Evolutionary conservation across 2,113 vertebrate genomes (phyloP).

Genomic region (Eretmodus cyanostictus): DNA sequence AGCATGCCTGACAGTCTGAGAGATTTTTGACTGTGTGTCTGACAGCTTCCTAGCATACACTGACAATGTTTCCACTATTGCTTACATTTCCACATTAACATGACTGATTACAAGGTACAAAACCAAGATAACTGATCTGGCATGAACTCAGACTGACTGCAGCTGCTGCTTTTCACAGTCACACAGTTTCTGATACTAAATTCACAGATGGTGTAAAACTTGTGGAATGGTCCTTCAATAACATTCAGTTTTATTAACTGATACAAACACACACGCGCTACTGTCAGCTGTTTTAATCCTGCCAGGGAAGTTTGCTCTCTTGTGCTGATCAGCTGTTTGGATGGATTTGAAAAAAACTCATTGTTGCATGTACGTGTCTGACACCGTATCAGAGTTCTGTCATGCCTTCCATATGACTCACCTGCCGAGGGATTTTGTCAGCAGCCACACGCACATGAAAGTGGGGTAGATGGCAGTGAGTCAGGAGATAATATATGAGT

Average conservation of each 20-base stretch:
- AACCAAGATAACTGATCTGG: background rate
- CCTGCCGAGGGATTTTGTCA: background rate
- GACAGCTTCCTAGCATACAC: background rate
- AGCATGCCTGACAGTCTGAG: background rate
- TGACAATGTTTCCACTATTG: background rate
- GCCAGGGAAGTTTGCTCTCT: background rate
- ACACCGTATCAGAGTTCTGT: conserved; percentile 19
- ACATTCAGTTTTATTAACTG: background rate
- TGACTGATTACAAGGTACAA: background rate
- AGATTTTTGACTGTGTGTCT: background rate
- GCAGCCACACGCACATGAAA: background rate
- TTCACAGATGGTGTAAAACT: background rate
- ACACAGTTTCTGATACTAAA: background rate
- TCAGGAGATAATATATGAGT: background rate
- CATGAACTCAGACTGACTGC: background rate
- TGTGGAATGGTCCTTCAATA: background rate
- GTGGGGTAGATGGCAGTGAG: background rate
- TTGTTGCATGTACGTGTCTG: background rate
- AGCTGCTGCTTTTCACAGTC: background rate
- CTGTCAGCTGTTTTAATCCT: conserved; percentile 34
- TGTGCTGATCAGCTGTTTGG: conserved; percentile 16
- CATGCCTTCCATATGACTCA: conserved; percentile 31
- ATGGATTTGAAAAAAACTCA: background rate
- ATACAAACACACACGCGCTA: background rate
- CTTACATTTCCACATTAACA: background rate